Evolutionary conservation across 1,140 invertebrate species (phyloP).

Genomic region (Chelonus insularis): DNA sequence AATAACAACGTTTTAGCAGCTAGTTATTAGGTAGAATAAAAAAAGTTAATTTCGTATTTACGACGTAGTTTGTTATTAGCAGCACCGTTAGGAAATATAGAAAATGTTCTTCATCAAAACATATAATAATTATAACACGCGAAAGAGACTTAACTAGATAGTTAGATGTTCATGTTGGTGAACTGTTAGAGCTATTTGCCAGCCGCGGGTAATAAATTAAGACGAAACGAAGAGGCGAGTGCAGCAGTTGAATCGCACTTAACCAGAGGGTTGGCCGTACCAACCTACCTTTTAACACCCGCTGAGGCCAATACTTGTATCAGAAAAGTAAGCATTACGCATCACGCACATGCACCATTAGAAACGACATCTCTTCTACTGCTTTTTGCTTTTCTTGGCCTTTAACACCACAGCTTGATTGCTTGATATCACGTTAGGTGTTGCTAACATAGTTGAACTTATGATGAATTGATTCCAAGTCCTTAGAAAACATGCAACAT

Average conservation of each 20-base stretch:
- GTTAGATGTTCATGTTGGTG: slow-evolving; percentile 51
- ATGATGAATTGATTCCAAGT: slow-evolving; percentile 14
- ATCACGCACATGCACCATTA: slow-evolving; percentile 35
- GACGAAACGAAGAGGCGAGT: slow-evolving; percentile 38
- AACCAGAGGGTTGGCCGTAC: slow-evolving; percentile 58
- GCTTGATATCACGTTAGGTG: slow-evolving; percentile 20
- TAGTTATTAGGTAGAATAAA: too few species aligned
- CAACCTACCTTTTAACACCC: slow-evolving; percentile 59
- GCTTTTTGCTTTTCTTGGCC: neutral
- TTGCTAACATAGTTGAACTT: neutral
- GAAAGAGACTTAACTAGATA: neutral
- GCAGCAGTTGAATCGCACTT: slow-evolving; percentile 39
- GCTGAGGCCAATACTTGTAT: slow-evolving; percentile 34
- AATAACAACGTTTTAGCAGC: too few species aligned
- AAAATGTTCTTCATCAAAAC: neutral
- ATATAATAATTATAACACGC: neutral
- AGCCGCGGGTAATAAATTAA: slow-evolving; percentile 52
- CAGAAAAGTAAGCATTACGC: slow-evolving; percentile 44
- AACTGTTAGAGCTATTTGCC: slow-evolving; percentile 53
- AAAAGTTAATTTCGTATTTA: too few species aligned
- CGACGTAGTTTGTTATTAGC: neutral
- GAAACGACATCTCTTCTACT: slow-evolving; percentile 29
- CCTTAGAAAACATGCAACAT: neutral
- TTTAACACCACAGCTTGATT: slow-evolving; percentile 10
- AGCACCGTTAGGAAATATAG: neutral